Evolutionary conservation across 2,888 invertebrate species (phyloP).

Genomic region (Nemotelus pantherinus): DNA sequence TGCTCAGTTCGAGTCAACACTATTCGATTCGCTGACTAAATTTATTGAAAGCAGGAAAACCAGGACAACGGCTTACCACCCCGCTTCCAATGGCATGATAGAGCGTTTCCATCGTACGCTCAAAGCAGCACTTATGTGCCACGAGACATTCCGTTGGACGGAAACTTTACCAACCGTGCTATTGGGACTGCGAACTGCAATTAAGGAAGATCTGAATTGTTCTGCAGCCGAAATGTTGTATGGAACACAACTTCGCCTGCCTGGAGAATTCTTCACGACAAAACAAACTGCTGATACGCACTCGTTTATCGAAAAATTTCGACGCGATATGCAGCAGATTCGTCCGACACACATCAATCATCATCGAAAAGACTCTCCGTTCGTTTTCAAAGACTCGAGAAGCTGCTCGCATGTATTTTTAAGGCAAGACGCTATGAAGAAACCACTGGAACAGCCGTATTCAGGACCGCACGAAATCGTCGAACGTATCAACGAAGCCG

Average conservation of each 20-base stretch:
- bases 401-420: constrained; percentile 49
- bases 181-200: constrained; percentile 2
- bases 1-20: constrained; percentile 42
- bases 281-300: constrained; percentile 36
- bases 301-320: too few relatives aligned
- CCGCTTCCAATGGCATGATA: constrained; percentile 43
- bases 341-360: constrained; percentile 46
- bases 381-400: constrained; percentile 46
- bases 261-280: constrained; percentile 47
- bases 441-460: constrained; percentile 53
- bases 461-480: constrained; percentile 53
- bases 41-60: constrained; percentile 23
- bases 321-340: constrained; percentile 32
- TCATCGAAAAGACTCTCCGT: constrained; percentile 42
- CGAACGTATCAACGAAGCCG: constrained; percentile 24
- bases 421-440: constrained; percentile 40
- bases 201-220: constrained; percentile 2
- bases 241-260: constrained; percentile 3
- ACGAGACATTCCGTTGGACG: constrained; percentile 8
- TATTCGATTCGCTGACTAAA: constrained; percentile 28
- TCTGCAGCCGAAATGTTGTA: constrained; percentile 11
- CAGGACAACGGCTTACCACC: constrained; percentile 43
- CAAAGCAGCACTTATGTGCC: constrained; percentile 22
- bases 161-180: constrained; percentile 22
- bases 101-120: constrained; percentile 8